Percentiles rank a stretch among this genome's conserved stretches.
phyloP scores from a whole-genome alignment of 2,797 vertebrate genomes.

The Cyclura pinguis region DNA sequence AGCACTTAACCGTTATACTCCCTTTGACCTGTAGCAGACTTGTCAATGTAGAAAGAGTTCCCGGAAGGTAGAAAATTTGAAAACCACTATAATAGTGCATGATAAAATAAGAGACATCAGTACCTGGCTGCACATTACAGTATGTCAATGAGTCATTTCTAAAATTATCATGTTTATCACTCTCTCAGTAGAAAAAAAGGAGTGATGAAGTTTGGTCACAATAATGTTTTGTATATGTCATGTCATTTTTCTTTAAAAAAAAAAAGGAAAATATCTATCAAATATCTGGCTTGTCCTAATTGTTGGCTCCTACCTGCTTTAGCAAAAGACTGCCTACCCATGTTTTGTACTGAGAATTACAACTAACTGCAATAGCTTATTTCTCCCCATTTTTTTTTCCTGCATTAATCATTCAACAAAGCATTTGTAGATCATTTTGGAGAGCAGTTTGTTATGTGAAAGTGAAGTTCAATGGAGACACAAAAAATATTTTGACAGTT shows the following conservation, averaged over 20 bases:
- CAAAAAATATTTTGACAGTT: constrained; percentile 5
- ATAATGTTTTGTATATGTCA: not conserved
- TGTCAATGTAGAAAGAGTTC: not conserved
- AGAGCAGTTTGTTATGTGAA: not conserved
- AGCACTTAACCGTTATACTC: not conserved
- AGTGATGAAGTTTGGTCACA: not conserved
- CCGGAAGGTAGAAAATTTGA: not conserved
- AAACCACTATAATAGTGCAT: constrained; percentile 2
- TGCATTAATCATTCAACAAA: not conserved
- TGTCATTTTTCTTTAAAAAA: not conserved
- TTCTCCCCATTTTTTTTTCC: too few relatives aligned
- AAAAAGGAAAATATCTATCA: not conserved
- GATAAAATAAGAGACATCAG: not conserved
- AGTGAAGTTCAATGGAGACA: not conserved
- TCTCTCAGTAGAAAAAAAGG: not conserved
- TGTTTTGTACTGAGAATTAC: not conserved
- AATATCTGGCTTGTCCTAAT: not conserved
- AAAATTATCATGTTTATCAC: not conserved
- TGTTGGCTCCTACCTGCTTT: not conserved
- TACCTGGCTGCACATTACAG: not conserved
- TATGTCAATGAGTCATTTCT: not conserved
- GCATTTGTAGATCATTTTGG: not conserved
- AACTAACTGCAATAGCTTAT: constrained; percentile 5
- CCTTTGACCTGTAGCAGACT: not conserved
- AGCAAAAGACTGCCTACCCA: not conserved